phyloP scores from a whole-genome alignment of 2,888 invertebrate genomes.

The Prosapia bicincta region DNA sequence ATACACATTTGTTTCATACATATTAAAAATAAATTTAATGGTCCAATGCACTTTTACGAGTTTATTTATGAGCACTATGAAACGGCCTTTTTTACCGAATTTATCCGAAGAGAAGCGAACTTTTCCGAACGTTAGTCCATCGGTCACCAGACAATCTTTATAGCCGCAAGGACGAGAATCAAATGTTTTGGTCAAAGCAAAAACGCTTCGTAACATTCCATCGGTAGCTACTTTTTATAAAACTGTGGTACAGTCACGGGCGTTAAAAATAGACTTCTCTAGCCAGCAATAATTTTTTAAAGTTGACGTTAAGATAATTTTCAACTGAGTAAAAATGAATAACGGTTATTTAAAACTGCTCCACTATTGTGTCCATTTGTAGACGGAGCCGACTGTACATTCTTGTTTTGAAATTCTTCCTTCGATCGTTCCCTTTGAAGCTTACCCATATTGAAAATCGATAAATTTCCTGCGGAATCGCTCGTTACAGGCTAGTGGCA shows the following conservation, averaged over 20 bases:
- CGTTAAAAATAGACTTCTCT: too few species aligned
- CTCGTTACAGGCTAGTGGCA: neutral
- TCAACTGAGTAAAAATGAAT: too few species aligned
- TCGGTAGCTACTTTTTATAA: neutral
- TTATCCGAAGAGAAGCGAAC: neutral
- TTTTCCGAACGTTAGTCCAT: neutral
- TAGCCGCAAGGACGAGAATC: neutral
- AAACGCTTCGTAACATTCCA: neutral
- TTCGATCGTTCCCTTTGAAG: neutral
- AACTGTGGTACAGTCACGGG: neutral
- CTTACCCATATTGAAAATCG: neutral
- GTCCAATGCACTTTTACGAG: too few species aligned
- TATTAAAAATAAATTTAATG: too few species aligned
- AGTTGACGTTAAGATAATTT: too few species aligned
- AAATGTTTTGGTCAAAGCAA: conserved; percentile 2
- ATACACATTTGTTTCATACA: too few species aligned
- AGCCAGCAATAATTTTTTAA: too few species aligned
- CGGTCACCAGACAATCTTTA: neutral
- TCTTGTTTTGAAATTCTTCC: neutral
- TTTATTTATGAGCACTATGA: too few species aligned
- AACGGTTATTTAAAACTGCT: too few species aligned
- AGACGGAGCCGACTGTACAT: neutral
- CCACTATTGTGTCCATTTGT: neutral
- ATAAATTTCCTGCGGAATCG: neutral
- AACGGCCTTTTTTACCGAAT: too few species aligned